A percentile compares a stretch with the other conserved stretches of the same genome.
These are phyloP conservation scores for Delichon dasypus DNA, from an alignment of 2,797 vertebrate genomes.

Conservation along the genomic window DNA sequence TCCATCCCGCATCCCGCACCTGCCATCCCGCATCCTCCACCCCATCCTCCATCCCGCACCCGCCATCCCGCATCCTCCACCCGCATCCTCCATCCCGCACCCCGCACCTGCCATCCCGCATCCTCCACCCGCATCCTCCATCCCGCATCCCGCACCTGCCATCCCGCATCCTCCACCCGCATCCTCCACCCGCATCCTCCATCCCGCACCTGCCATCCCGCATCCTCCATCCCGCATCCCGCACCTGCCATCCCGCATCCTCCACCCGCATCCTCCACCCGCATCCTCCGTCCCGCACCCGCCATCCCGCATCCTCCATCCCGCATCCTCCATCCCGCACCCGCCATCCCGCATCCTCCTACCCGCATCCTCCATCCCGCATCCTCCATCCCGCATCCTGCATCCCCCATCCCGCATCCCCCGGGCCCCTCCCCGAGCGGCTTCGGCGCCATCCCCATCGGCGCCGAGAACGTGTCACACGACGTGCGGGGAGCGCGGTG, in stretches of 20 bases:
- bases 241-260: no score
- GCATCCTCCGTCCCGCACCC: no score
- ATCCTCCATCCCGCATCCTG: accelerated
- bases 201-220: accelerated
- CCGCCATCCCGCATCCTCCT: no score
- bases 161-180: neutral
- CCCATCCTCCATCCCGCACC: neutral
- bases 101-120: no score
- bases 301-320: no score
- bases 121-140: neutral
- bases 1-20: neutral
- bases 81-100: no score
- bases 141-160: no score
- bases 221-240: neutral
- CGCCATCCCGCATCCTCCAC: neutral
- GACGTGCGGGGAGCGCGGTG: neutral
- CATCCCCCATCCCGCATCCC: no score
- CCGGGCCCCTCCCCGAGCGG: neutral
- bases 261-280: neutral
- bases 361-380: neutral
- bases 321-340: neutral
- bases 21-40: no score
- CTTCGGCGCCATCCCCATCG: neutral
- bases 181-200: neutral
- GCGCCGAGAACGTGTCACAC: neutral